phyloP scores from a whole-genome alignment of 2,113 vertebrate genomes.

The Mixornis gularis region DNA sequence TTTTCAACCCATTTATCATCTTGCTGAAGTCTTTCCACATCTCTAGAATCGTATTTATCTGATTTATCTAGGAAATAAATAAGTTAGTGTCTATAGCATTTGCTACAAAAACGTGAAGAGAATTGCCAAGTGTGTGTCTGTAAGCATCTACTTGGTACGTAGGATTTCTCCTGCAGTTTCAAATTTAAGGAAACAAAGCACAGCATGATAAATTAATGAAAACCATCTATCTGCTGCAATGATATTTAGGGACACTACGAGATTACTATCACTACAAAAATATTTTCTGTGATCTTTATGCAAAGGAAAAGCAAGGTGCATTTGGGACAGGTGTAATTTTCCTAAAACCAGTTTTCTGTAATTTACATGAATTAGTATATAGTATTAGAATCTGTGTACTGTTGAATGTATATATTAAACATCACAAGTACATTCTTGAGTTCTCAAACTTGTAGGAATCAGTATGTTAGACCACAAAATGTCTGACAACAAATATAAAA shows the following conservation, averaged over 20 bases:
- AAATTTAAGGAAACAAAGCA: background rate
- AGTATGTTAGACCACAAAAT: background rate
- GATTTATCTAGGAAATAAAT: conserved; percentile 74
- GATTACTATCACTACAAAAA: background rate
- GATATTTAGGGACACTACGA: background rate
- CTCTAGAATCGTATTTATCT: conserved; percentile 89
- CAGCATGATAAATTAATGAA: background rate
- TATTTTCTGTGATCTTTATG: background rate
- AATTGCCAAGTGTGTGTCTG: background rate
- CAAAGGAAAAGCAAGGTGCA: background rate
- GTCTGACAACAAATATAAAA: background rate
- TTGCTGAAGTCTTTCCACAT: conserved; percentile 85
- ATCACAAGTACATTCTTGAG: background rate
- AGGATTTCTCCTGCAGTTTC: background rate
- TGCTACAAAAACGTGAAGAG: background rate
- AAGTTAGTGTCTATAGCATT: background rate
- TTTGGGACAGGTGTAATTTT: background rate
- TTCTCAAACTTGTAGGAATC: background rate
- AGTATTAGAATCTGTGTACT: background rate
- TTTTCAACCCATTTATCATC: conserved; percentile 84
- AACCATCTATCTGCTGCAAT: background rate
- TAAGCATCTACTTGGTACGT: background rate
- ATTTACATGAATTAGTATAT: background rate
- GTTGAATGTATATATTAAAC: background rate
- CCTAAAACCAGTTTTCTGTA: background rate